Base-by-base conservation (phyloP, 2,797 vertebrate species). In the Tamandua tetradactyla region DNA sequence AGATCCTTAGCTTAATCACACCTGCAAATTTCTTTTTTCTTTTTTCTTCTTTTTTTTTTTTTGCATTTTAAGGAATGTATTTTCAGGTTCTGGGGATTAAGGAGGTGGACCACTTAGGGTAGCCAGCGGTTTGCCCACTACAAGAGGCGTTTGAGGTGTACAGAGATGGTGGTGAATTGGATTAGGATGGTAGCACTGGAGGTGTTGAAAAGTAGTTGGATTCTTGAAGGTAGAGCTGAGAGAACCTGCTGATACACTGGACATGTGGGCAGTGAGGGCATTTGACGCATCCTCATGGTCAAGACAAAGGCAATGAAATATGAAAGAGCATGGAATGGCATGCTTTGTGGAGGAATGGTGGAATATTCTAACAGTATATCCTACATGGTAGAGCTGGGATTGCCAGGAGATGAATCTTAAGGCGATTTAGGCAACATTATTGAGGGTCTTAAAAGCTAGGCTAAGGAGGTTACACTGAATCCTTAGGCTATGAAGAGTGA, bases 181-280 rank as follows among this genome's bases (percentile, higher is more conserved):
- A 27, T 1, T 27, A 40, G 2, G 81, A 11, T 15, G 35, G 49
- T 35, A 37, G 5, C 14, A 7, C 35, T 23, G 12, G 9, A 66
- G 32, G 11, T 71, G 35, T 18, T 55, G 32, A 11, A 66, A 94
- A 71, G 20, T 14, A 61, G 6, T n/a, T 5, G 64, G 40, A 44
- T 32, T 84, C 62, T 64, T 44, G 55, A 76, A 85, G 27, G 17
- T 0, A 94, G 30, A 76, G 42, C 30, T 82, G 44, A 47, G 8
- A 55, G 47, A 44, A 66, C 35, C 40, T 10, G 0, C 15, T 8
- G 49, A n/a, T 15, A 27, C 17, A 20, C 1, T 64, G 59, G 44
- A 10, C 14, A 1, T 17, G 8, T 5, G 35, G 27, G 3, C 5
- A 7, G 5, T 5, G 30, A 37, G 47, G 23, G 7, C 7, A 3